Evolutionary conservation across 2,797 vertebrate species (phyloP), one percentile per base, ranked within the genome.

Genomic region (Semaprochilodus insignis): DNA sequence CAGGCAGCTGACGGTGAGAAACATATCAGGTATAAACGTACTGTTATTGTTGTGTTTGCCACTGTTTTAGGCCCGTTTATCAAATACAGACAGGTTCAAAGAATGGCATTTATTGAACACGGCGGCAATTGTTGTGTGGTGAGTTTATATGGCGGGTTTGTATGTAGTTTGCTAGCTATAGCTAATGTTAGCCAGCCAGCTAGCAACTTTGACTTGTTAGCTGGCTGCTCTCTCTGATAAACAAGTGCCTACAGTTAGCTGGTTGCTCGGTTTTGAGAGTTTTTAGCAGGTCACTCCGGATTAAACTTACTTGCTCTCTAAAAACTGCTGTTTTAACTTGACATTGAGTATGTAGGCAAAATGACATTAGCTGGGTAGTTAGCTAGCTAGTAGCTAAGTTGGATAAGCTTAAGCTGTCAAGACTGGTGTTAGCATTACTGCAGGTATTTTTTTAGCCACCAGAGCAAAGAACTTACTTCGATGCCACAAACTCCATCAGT

Each of bases 141-240:
- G 17, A 34, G 48, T 8, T 27, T 44, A 31, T 2, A 54, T 21
- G 51, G 6, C n/a, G 52, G 25, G 44, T 36, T 34, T 74, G 19
- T 15, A 44, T 21, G 14, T 34, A 57, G 25, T 71, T 79, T 57
- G 65, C 25, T 86, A 40, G 44, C 40, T 6, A 8, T 10, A 80
- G 87, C 88, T 90, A 89, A 81, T 72, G 3, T 79, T 76, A 85
- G 78, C 74, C 14, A 60, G 10, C 69, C 31, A 13, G 63, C 14
- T 66, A 69, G 51, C 4, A 16, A 70, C 73, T 76, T 60, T 71
- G 48, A 15, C 69, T 52, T 1, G 40, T 25, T 71, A 7, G n/a
- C n/a, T 71, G 2, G 5, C 40, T 44, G 40, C 40, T 44, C 69
- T 16, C 25, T 44, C n/a, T 23, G 6, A 70, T 70, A 15, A 48